Evolutionary conservation across 64 coral and sea anemone genomes (phyloP), one percentile per base, ranked within the genome.

Genomic region (Hydrozoanthus tunicans): DNA sequence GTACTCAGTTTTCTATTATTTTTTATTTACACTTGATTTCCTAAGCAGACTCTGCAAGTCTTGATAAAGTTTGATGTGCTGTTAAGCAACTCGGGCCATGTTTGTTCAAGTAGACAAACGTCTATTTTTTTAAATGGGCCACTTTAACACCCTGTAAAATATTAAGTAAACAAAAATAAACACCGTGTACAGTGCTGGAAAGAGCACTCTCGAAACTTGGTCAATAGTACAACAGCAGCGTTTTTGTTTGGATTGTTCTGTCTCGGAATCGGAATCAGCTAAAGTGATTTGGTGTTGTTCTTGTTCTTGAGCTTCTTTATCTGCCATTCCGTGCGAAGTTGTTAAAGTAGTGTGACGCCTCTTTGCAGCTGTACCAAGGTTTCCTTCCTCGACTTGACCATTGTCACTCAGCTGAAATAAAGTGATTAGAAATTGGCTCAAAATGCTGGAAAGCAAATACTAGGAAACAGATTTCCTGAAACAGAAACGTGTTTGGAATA

Each of bases 181-280:
- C 62, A 69, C 81, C 6, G 27, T 9, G 7, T 84, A 84, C 4
- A 84, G 64, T 9, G 62, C 13, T 51, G 81, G 81, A 84, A 84
- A 84, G 53, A 84, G 24, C 43, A 66, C 81, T 62, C 81, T 25
- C 3, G 81, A 84, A 55, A 84, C 63, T 11, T 84, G 43, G 23
- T 84, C 81, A 6, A 84, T 84, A 53, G 63, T 53, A 62, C 81
- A 69, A 4, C 62, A 54, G 14, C 32, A n/a, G 13, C 15, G 12
- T 7, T 17, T 53, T 7, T 53, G 17, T 26, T 27, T 84, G 7
- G 12, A 54, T 24, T 26, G 51, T 9, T 62, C 43, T n/a, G 8
- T n/a, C 6, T 17, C 62, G 14, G 62, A n/a, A 25, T 27, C 62
- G 8, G 6, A 7, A 12, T 66, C 11, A 53, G 61, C 15, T 13